Base-by-base conservation (phyloP, 2,113 vertebrate species). In the Phocoena sinus region DNA sequence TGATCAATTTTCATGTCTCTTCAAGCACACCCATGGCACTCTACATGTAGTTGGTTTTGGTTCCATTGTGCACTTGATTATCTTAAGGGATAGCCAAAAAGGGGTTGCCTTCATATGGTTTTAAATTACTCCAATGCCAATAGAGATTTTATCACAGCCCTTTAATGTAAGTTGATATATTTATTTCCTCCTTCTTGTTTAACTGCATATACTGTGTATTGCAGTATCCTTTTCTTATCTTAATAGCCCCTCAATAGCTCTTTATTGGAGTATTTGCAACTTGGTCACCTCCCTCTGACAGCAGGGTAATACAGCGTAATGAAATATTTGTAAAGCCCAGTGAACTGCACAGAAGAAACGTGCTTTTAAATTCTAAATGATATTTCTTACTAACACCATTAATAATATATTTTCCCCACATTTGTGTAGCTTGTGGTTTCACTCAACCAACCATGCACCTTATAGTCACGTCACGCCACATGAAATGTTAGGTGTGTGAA, bases 321-420 rank as follows among this genome's bases (percentile, higher is more conserved):
- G 89, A 94, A 94, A 95, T 97, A 93, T 86, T 95, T 93, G 89
- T 86, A 94, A 95, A 94, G 28, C 38, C 8, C 89, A 70, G 38
- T 81, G 56, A 96, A 89, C 9, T 73, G 23, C 65, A 70, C 62
- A 82, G 60, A 80, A 58, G 25, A 94, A 95, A 91, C 65, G 8
- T 60, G 23, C 33, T 68, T 91, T 93, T 38, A 60, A 86, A 86
- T 94, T 96, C 44, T 65, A 94, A 94, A 83, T 58, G 91, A 33
- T 53, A 8, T 68, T 90, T 91, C 67, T 86, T 26, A 74, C 21
- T 33, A 74, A 47, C 8, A 41, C 25, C 56, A 86, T 93, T 93
- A 89, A 89, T 77, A 91, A 71, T 3, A 41, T 62, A 47, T 95
- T 81, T 96, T 83, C 4, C 28, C 79, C 10, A 86, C 31, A 94